A percentile compares a stretch with the other conserved stretches of the same genome.
Conservation (phyloP, 1,140 invertebrate genomes). For the Aporrectodea caliginosa region DNA sequence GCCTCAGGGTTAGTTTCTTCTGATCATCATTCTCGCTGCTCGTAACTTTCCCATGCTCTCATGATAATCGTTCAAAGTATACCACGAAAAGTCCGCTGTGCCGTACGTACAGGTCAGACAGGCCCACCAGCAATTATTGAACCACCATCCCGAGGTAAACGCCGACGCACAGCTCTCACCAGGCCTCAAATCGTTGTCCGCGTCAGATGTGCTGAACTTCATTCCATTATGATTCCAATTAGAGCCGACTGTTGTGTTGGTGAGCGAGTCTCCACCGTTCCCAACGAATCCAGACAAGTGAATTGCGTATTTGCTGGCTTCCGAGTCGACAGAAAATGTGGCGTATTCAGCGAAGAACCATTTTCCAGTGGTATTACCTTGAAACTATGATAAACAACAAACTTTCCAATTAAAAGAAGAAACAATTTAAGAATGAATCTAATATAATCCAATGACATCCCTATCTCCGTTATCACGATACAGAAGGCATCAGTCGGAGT, state of each 20-base stretch:
- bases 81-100: background rate
- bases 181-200: background rate
- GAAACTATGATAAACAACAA: background rate
- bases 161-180: background rate
- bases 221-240: background rate
- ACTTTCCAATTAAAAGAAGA: too few species aligned
- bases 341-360: background rate
- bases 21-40: background rate
- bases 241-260: too few species aligned
- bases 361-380: background rate
- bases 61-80: background rate
- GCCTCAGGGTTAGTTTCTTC: too few species aligned
- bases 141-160: background rate
- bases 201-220: background rate
- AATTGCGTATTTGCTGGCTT: background rate
- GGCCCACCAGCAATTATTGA: background rate
- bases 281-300: background rate
- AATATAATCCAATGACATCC: too few species aligned
- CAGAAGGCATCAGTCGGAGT: too few species aligned
- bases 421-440: too few species aligned
- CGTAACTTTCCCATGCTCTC: background rate
- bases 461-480: too few species aligned
- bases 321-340: background rate
- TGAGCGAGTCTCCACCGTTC: background rate
- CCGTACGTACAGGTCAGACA: background rate